Evolutionary conservation across 2,113 vertebrate genomes (phyloP).

Genomic region (Cercocebus atys): DNA sequence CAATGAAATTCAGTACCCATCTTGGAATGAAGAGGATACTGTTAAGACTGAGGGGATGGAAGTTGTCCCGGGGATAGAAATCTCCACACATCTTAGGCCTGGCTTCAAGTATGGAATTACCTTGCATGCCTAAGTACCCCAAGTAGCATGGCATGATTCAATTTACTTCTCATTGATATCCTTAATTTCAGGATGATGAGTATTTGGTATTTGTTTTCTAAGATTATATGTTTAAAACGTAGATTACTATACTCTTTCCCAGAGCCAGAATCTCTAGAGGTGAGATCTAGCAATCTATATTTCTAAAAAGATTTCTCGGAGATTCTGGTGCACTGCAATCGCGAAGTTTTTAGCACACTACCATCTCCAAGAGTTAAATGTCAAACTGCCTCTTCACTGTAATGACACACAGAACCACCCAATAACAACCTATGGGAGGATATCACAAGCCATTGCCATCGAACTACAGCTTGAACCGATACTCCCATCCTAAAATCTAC

Average conservation of each 20-base stretch:
- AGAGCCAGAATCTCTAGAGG: neutral
- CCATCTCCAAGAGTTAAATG: neutral
- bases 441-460: too few relatives aligned
- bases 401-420: too few relatives aligned
- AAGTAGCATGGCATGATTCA: neutral
- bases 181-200: constrained; percentile 3
- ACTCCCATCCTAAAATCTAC: too few relatives aligned
- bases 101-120: constrained; percentile 2
- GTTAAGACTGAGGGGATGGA: neutral
- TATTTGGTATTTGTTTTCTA: constrained; percentile 27
- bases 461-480: too few relatives aligned
- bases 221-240: constrained; percentile 14
- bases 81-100: neutral
- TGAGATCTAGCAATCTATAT: neutral
- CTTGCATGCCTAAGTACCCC: neutral
- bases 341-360: too few relatives aligned
- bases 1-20: neutral
- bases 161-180: neutral
- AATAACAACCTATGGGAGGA: neutral
- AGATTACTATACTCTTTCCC: neutral
- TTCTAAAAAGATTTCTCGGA: neutral
- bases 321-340: neutral
- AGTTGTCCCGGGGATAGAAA: neutral
- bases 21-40: constrained; percentile 14
- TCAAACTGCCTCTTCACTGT: too few relatives aligned